A percentile compares a stretch with the other conserved stretches of the same genome.
Conservation (phyloP, 2,113 vertebrate species). For the Aramus guarauna region DNA sequence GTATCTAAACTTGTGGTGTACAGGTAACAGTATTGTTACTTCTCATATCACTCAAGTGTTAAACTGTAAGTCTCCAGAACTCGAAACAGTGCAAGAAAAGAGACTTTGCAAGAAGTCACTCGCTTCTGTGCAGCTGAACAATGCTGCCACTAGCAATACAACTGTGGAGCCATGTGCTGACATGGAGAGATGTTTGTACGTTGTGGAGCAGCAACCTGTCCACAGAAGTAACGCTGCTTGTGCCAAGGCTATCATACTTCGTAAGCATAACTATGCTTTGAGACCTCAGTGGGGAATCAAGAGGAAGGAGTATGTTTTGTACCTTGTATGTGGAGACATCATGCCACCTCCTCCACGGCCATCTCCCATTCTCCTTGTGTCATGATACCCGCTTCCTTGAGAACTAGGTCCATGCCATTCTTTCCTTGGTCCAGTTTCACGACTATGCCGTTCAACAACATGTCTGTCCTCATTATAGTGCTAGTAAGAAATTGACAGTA, state of each 20-base stretch:
- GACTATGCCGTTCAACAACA: slow-evolving; percentile 87
- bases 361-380: slow-evolving; percentile 84
- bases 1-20: neutral
- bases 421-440: slow-evolving; percentile 89
- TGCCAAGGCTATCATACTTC: neutral
- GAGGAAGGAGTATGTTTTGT: neutral
- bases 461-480: slow-evolving; percentile 88
- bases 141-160: fast-evolving
- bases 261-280: neutral
- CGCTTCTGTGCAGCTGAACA: neutral
- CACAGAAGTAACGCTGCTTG: neutral
- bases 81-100: neutral
- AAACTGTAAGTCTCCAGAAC: neutral
- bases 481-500: slow-evolving; percentile 17
- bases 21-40: neutral
- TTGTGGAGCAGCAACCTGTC: neutral
- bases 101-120: neutral
- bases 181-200: neutral
- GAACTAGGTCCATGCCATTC: slow-evolving; percentile 89
- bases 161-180: neutral
- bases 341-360: slow-evolving; percentile 81
- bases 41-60: neutral
- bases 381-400: slow-evolving; percentile 83
- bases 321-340: slow-evolving; percentile 90
- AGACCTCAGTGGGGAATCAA: neutral